Evolutionary conservation across 1,140 invertebrate species (phyloP).

Genomic region (Theocolax elegans): DNA sequence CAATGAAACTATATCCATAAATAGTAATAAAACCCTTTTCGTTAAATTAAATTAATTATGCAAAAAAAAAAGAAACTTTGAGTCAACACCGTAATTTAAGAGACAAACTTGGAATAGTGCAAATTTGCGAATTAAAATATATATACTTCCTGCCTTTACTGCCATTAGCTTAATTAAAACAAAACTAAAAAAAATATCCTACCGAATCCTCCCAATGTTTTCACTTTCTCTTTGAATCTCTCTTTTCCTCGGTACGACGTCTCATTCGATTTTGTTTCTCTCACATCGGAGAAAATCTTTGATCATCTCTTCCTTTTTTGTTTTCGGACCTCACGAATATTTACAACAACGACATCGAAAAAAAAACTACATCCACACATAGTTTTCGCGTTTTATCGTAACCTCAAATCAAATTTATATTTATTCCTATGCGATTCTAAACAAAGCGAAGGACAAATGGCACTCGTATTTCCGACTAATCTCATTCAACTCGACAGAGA

Average conservation of each 20-base stretch:
- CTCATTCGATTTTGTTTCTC: neutral
- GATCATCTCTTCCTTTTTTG: too few relatives aligned
- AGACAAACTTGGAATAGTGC: too few relatives aligned
- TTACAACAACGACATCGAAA: too few relatives aligned
- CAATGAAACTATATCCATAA: too few relatives aligned
- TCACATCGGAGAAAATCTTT: neutral
- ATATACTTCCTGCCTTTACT: neutral
- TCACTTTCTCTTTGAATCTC: too few relatives aligned
- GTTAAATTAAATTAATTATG: too few relatives aligned
- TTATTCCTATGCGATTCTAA: slow-evolving; percentile 46
- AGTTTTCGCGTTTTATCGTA: slow-evolving; percentile 45
- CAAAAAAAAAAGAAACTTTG: too few relatives aligned
- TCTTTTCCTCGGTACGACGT: too few relatives aligned
- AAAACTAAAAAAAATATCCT: neutral
- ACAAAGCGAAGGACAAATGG: slow-evolving; percentile 26
- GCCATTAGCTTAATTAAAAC: slow-evolving; percentile 36
- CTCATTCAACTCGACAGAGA: slow-evolving; percentile 7
- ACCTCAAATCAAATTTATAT: slow-evolving; percentile 57
- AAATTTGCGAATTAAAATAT: slow-evolving; percentile 7
- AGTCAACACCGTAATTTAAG: neutral
- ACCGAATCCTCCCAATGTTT: too few relatives aligned
- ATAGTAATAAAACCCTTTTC: too few relatives aligned
- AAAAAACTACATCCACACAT: neutral
- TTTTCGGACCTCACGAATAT: too few relatives aligned
- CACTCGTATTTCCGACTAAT: slow-evolving; percentile 36